Base-by-base conservation (phyloP, 2,797 vertebrate genomes). In the Phataginus tetradactyla region DNA sequence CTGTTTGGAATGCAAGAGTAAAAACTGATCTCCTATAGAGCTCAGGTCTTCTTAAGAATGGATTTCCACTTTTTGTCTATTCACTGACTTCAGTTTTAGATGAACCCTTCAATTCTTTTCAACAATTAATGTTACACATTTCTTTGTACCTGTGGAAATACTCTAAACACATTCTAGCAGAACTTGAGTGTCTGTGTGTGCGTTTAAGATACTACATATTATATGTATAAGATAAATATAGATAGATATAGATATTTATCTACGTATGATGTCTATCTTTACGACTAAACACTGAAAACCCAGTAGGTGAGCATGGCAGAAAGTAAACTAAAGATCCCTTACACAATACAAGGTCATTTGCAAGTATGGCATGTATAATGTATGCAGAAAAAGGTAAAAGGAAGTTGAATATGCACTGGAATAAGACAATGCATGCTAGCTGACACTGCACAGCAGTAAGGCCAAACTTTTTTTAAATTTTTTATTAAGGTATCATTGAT, bases 21-120 rank as follows among this genome's bases (percentile, higher is more conserved):
- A 96, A 95, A 96, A 89, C 3, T 95, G 69, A 95, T 90, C 64
- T 85, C 32, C 66, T 86, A 53, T 45, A 79, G 14, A 90, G 69
- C 7, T 95, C 64, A 90, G 63, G 39, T 94, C 39, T 95, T 94
- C 81, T 90, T 93, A 88, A 92, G 88, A 94, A 94, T 74, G 61
- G 12, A 80, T 89, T 81, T 95, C 51, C 51, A 3, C 51, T 85
- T 96, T 90, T 34, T 77, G 94, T 93, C 53, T 42, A 95, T 80
- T 49, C 29, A 96, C 4, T 77, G 95, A 55, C 51, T 66, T 90
- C 37, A 75, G 68, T 96, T 97, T 74, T 64, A 64, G 7, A 74
- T 2, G 12, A 81, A 86, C 29, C 14, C 34, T 71, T 39, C 93
- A 97, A 96, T 80, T 92, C 68, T 93, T 97, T 90, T n/a, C 1